Evolutionary conservation across 2,113 vertebrate genomes (phyloP).

Genomic region (Terrapene triunguis): DNA sequence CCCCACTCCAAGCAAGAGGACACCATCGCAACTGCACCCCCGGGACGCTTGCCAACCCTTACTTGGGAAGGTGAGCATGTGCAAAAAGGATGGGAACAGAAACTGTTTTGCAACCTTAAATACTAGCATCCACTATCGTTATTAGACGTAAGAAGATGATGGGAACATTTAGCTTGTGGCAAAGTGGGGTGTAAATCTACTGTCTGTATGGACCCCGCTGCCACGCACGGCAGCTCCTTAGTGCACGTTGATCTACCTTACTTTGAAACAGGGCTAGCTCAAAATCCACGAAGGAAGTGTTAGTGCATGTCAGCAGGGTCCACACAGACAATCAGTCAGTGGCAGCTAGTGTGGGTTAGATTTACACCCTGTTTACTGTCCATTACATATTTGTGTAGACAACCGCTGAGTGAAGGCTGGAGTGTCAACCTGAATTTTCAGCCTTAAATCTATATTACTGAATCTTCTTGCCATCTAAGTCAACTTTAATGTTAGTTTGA

Average conservation of each 20-base stretch:
- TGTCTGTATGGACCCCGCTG: neutral
- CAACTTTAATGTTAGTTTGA: neutral
- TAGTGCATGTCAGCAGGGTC: neutral
- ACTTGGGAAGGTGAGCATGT: fast-evolving
- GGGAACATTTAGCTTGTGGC: neutral
- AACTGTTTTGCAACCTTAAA: neutral
- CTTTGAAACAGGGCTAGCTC: neutral
- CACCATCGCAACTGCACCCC: neutral
- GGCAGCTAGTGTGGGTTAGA: neutral
- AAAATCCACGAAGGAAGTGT: neutral
- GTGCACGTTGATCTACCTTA: neutral
- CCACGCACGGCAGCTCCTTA: neutral
- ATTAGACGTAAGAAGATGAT: neutral
- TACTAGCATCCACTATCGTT: neutral
- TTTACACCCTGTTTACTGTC: neutral
- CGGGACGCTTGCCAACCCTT: neutral
- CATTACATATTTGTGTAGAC: neutral
- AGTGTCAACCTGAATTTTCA: neutral
- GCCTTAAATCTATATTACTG: neutral
- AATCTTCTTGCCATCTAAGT: neutral
- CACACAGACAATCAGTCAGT: neutral
- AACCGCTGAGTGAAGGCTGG: neutral
- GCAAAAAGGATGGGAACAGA: fast-evolving
- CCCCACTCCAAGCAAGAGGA: neutral
- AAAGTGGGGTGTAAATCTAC: neutral